Percentiles rank a stretch among this genome's conserved stretches.
phyloP scores from a whole-genome alignment of 2,888 invertebrate genomes.

The Lordiphosa andalusiaca region DNA sequence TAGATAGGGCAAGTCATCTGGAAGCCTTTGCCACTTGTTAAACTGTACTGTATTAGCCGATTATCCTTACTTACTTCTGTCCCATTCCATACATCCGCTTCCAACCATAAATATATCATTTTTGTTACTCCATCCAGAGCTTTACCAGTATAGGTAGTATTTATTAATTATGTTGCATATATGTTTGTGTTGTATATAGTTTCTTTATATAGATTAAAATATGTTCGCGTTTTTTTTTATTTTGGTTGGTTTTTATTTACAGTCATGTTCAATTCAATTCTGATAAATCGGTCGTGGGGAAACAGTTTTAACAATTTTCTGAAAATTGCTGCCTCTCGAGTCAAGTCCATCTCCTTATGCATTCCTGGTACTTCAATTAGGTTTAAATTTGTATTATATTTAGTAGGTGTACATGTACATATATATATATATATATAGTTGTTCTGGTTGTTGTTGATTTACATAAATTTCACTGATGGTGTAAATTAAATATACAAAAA shows the following conservation, averaged over 20 bases:
- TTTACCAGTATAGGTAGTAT: slow-evolving; percentile 41
- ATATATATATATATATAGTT: slow-evolving; percentile 7
- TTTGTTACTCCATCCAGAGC: slow-evolving; percentile 53
- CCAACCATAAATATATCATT: neutral
- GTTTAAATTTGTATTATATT: slow-evolving; percentile 6
- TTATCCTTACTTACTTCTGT: neutral
- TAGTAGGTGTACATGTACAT: slow-evolving; percentile 9
- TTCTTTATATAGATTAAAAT: slow-evolving; percentile 52
- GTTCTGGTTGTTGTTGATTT: slow-evolving; percentile 13
- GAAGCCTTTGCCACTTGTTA: too few relatives aligned
- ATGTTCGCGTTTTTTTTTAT: slow-evolving; percentile 42
- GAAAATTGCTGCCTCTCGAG: slow-evolving; percentile 35
- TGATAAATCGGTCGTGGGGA: slow-evolving; percentile 33
- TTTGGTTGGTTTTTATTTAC: slow-evolving; percentile 55
- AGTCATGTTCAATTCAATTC: slow-evolving; percentile 47
- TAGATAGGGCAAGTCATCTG: too few relatives aligned
- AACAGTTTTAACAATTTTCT: slow-evolving; percentile 37
- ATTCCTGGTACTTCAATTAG: slow-evolving; percentile 29
- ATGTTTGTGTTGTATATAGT: too few relatives aligned
- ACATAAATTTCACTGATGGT: slow-evolving; percentile 74
- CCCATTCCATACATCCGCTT: neutral
- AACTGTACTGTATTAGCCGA: too few relatives aligned
- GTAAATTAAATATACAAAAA: slow-evolving; percentile 71
- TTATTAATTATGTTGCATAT: slow-evolving; percentile 49
- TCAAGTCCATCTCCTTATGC: slow-evolving; percentile 4